Evolutionary conservation across 2,888 invertebrate species (phyloP), one percentile per base, ranked within the genome.

Genomic region (Drosophila hamatofila): DNA sequence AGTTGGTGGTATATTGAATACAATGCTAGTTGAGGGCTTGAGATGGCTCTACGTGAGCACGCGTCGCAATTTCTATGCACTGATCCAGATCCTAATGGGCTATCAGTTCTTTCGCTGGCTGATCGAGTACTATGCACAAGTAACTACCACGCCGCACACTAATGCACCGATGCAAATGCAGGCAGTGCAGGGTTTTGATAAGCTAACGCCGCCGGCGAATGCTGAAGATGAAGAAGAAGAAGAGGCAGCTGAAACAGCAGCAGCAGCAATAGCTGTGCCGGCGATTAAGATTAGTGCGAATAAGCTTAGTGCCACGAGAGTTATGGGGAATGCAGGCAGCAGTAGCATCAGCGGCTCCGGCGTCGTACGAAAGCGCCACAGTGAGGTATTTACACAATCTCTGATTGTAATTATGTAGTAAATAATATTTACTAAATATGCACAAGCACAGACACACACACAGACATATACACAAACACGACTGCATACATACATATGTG

Each of bases 81-180:
- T 88, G 39, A 67, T 81, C 25, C 81, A 74, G 23, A 60, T 91
- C 42, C 71, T 90, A 41, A 72, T 90, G 75, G 72, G 80, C 30
- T 81, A 80, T 78, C 82, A 88, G 69, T 44, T 89, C 68, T 73
- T 91, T 72, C 91, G 84, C 41, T 91, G 91, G 90, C 73, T 89
- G 21, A 59, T 80, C 69, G 75, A 84, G 39, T 77, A 75, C 57
- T 83, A 80, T 67, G 42, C 64, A 42, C 70, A 80, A 75, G 55
- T 87, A 71, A 86, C 83, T 59, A 68, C 51, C 21, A 39, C n/a
- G 44, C 54, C 59, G 27, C 44, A 60, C 27, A 56, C 63, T 48
- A 63, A 21, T 51, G 61, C 62, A 42, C 30, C 30, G 30, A 25
- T 48, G 63, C 63, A 30, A 46, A 27, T 46, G 44, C 56, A 56